A percentile compares a stretch with the other conserved stretches of the same genome.
Evolutionary conservation across 30 jellyfish, hydroid and myxozoan genomes (phyloP).

Genomic region (Pelagia noctiluca): DNA sequence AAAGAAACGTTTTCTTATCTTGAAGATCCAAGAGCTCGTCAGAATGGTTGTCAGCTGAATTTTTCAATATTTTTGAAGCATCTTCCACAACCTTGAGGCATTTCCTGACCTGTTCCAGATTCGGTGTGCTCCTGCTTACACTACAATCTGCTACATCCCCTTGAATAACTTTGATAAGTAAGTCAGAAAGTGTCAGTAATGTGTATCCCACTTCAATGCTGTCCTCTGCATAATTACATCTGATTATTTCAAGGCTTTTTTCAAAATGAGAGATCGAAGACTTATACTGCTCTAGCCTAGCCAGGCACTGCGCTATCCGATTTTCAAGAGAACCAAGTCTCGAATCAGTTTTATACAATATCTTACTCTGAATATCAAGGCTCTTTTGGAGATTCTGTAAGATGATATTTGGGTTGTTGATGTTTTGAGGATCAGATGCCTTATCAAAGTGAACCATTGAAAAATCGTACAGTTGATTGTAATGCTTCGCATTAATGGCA

Average conservation of each 20-base stretch:
- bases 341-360: constrained; percentile 44
- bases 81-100: constrained; percentile 36
- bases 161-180: constrained; percentile 56
- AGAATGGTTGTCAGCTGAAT: neutral
- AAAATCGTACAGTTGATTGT: neutral
- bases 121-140: constrained; percentile 1
- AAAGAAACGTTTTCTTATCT: constrained; percentile 38
- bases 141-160: constrained; percentile 22
- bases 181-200: constrained; percentile 75
- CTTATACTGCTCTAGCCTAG: constrained; percentile 44
- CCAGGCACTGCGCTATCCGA: constrained; percentile 70
- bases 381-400: constrained; percentile 38
- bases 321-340: constrained; percentile 57
- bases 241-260: constrained; percentile 49
- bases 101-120: constrained; percentile 3
- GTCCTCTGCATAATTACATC: constrained; percentile 62
- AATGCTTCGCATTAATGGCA: constrained; percentile 35
- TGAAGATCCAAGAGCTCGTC: constrained; percentile 19
- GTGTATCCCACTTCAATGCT: constrained; percentile 84
- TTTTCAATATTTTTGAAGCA: constrained; percentile 26
- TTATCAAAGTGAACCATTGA: neutral
- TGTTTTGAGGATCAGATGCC: neutral
- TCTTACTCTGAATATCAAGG: constrained; percentile 35
- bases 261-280: constrained; percentile 53
- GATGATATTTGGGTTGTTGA: neutral